Conservation (phyloP, 2,113 vertebrate genomes). For the Coregonus clupeaformis region DNA sequence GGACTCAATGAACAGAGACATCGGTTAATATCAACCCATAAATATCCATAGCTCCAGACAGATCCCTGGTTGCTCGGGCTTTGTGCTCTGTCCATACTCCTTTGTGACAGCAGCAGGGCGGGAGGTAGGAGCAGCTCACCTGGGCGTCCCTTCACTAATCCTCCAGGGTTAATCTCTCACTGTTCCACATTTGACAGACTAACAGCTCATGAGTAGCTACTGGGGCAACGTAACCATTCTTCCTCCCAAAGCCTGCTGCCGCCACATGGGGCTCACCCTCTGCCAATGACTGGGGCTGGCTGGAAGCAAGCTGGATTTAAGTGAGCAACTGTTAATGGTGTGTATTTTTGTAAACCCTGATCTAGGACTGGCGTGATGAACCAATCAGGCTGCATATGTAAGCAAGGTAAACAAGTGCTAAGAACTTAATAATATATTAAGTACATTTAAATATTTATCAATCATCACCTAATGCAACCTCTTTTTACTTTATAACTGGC, state of each 20-base stretch:
- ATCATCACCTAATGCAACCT: neutral
- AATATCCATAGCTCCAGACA: neutral
- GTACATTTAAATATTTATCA: neutral
- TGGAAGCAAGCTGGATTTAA: slow-evolving; percentile 18
- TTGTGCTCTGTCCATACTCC: neutral
- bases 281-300: neutral
- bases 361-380: neutral
- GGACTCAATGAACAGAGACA: neutral
- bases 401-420: neutral
- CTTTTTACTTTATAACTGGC: neutral
- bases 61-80: neutral
- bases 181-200: slow-evolving; percentile 67
- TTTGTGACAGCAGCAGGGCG: slow-evolving; percentile 35
- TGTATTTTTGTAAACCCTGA: neutral
- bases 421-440: too few relatives aligned
- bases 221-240: slow-evolving; percentile 35
- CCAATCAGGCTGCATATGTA: neutral
- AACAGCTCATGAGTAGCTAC: slow-evolving; percentile 47
- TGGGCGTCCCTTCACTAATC: slow-evolving; percentile 59
- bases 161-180: slow-evolving; percentile 67
- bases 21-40: neutral
- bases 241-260: slow-evolving; percentile 11
- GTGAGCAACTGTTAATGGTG: neutral
- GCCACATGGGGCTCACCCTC: neutral
- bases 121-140: slow-evolving; percentile 40